phyloP scores from a whole-genome alignment of 2,888 invertebrate genomes.

The Yponomeuta cagnagella region DNA sequence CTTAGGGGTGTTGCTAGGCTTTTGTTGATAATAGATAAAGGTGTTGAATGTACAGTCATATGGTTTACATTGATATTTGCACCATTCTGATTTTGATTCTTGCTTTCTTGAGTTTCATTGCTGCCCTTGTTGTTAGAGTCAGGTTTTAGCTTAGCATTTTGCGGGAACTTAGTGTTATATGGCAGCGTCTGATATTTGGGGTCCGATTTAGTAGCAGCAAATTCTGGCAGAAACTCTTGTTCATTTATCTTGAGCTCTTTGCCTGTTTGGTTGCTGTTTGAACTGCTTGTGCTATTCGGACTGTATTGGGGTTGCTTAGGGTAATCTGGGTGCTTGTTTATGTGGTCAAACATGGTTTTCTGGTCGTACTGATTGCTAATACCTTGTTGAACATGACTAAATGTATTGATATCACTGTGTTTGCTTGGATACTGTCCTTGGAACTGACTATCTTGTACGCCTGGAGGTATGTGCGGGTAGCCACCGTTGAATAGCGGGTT shows the following conservation, averaged over 20 bases:
- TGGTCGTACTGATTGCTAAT: constrained; percentile 68
- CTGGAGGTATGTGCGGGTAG: constrained; percentile 49
- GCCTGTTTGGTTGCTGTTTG: constrained; percentile 65
- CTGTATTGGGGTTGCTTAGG: constrained; percentile 73
- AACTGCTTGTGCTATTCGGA: constrained; percentile 72
- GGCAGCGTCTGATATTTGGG: constrained; percentile 95
- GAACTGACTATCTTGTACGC: constrained; percentile 56
- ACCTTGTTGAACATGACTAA: constrained; percentile 64
- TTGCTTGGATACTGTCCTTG: constrained; percentile 60
- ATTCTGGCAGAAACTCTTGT: constrained; percentile 78
- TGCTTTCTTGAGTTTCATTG: constrained; percentile 38
- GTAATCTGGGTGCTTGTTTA: constrained; percentile 68
- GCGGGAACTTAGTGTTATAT: constrained; percentile 90
- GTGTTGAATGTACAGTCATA: constrained; percentile 74
- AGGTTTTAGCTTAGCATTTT: constrained; percentile 61
- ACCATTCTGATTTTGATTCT: constrained; percentile 44
- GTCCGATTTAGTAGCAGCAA: constrained; percentile 88
- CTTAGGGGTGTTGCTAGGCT: constrained; percentile 79
- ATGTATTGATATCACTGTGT: constrained; percentile 46
- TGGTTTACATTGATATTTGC: constrained; percentile 61
- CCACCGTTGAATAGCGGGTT: constrained; percentile 65
- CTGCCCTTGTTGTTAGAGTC: constrained; percentile 60
- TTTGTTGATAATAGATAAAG: constrained; percentile 75
- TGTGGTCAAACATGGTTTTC: constrained; percentile 59
- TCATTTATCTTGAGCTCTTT: constrained; percentile 69